Conservation (phyloP, 2,113 vertebrate species). For the Nothoprocta pentlandii region DNA sequence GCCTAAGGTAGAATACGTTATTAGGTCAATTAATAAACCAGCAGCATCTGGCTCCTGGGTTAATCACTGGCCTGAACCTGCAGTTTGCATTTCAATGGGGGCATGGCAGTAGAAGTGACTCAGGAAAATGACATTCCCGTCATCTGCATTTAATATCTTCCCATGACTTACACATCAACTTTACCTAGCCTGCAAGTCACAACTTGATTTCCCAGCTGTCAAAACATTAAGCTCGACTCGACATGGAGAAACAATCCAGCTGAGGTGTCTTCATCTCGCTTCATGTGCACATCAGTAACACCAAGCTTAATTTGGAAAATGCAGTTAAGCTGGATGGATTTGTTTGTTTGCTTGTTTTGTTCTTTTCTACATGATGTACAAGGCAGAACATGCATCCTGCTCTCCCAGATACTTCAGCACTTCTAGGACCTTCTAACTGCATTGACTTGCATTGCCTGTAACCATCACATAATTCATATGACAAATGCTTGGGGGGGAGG, state of each 20-base stretch:
- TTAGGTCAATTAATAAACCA: conserved; percentile 76
- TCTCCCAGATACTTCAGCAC: not conserved
- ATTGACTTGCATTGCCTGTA: not conserved
- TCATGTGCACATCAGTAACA: not conserved
- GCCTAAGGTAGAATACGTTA: conserved; percentile 74
- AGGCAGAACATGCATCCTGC: not conserved
- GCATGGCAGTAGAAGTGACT: conserved; percentile 64
- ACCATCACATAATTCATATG: not conserved
- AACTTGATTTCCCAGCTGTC: conserved; percentile 14
- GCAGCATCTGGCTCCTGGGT: conserved; percentile 63
- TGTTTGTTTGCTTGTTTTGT: not conserved
- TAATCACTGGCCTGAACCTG: conserved; percentile 75
- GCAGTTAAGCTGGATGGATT: not conserved
- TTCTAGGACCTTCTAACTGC: not conserved
- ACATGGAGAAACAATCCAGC: not conserved
- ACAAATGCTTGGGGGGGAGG: not conserved
- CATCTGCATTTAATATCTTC: conserved; percentile 34
- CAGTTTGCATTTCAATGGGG: conserved; percentile 62
- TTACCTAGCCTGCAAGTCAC: conserved; percentile 11
- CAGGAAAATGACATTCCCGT: conserved; percentile 50
- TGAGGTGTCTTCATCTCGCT: not conserved
- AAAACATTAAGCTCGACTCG: not conserved
- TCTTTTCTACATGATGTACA: not conserved
- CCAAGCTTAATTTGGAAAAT: not conserved
- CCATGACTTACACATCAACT: conserved; percentile 50